A percentile compares a stretch with the other conserved stretches of the same genome.
phyloP scores from a whole-genome alignment of 2,797 vertebrate species.

The Centroberyx gerrardi region DNA sequence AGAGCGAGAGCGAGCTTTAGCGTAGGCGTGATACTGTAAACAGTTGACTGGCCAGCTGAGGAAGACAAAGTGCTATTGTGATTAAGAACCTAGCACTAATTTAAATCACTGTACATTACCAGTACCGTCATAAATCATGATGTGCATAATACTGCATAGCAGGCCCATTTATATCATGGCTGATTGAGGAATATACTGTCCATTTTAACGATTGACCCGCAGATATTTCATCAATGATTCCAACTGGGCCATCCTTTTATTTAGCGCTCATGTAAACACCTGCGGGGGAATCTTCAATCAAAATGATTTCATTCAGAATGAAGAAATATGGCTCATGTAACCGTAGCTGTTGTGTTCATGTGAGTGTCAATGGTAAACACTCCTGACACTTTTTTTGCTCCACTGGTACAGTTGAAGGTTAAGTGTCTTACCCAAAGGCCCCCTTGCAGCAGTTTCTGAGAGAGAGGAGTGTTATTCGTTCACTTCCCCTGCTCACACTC shows the following conservation, averaged over 20 bases:
- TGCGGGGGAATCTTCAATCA: too few species aligned
- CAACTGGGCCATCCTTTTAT: too few species aligned
- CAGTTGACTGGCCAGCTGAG: slow-evolving; percentile 7
- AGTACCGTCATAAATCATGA: slow-evolving; percentile 28
- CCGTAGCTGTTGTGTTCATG: too few species aligned
- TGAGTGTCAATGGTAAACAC: too few species aligned
- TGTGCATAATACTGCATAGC: slow-evolving; percentile 1
- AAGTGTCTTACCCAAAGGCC: too few species aligned
- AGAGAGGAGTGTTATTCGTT: too few species aligned
- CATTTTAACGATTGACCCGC: slow-evolving; percentile 29
- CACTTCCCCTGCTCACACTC: too few species aligned
- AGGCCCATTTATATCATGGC: slow-evolving; percentile 14
- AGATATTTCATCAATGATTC: slow-evolving; percentile 28
- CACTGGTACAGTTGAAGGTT: not conserved
- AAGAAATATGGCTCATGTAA: too few species aligned
- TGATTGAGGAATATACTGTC: slow-evolving; percentile 41
- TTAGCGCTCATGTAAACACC: too few species aligned
- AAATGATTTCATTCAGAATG: too few species aligned
- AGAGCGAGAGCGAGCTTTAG: too few species aligned
- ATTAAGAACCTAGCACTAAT: slow-evolving; percentile 40
- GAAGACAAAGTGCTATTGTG: slow-evolving; percentile 3
- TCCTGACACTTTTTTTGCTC: not conserved
- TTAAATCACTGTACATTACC: slow-evolving; percentile 44
- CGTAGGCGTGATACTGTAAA: not conserved
- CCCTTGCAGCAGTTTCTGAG: too few species aligned